phyloP scores from a whole-genome alignment of 2,797 vertebrate species.

The Huso huso region DNA sequence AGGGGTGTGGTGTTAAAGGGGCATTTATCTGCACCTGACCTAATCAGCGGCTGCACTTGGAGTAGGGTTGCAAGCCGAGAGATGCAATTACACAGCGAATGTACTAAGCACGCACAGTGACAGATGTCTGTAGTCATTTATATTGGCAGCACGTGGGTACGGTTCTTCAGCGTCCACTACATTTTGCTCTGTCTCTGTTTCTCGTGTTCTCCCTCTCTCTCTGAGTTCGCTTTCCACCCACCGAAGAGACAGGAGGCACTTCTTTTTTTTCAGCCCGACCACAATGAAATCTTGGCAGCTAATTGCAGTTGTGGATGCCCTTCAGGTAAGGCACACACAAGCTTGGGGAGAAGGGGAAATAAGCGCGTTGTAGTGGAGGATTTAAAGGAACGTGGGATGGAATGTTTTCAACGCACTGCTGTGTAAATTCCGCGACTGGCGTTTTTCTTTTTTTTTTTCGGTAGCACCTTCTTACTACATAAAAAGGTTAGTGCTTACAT shows the following conservation, averaged over 20 bases:
- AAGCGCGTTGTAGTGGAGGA: constrained; percentile 31
- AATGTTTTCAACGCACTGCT: constrained; percentile 36
- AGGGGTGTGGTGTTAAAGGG: too few relatives aligned
- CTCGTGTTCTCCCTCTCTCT: constrained; percentile 13
- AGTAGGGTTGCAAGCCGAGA: constrained; percentile 7
- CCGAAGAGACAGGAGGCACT: constrained; percentile 43
- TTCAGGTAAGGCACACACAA: constrained; percentile 59
- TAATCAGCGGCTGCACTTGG: neutral
- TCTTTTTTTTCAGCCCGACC: constrained; percentile 39
- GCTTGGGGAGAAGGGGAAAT: constrained; percentile 37
- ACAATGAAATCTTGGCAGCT: constrained; percentile 72
- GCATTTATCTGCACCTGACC: neutral
- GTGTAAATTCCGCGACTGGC: constrained; percentile 42
- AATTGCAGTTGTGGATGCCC: constrained; percentile 64
- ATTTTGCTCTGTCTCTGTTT: constrained; percentile 28
- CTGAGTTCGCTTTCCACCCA: constrained; percentile 31
- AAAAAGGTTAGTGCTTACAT: constrained; percentile 43
- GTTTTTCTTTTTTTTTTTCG: constrained; percentile 28
- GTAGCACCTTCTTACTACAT: constrained; percentile 30
- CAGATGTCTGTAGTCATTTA: constrained; percentile 45
- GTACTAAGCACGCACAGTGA: constrained; percentile 15
- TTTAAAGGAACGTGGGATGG: constrained; percentile 36
- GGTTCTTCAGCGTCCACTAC: constrained; percentile 37
- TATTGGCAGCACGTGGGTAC: constrained; percentile 58
- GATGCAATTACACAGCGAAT: constrained; percentile 18